Percentiles rank a stretch among this genome's conserved stretches.
Evolutionary conservation across 2,113 vertebrate genomes (phyloP).

Genomic region (Halcyon senegalensis): DNA sequence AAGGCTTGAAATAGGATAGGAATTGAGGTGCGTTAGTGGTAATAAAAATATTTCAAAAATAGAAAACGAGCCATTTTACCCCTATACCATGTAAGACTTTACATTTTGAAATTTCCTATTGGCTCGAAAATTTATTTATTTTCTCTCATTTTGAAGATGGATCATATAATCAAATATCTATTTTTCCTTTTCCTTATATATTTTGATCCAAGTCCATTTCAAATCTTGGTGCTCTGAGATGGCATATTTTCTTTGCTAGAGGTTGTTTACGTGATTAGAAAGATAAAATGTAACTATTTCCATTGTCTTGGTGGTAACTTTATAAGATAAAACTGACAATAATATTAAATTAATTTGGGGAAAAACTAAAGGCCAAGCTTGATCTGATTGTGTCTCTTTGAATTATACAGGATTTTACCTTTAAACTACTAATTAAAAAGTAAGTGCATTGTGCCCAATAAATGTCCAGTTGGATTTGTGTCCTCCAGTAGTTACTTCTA

Average conservation of each 20-base stretch:
- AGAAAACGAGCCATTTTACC: background rate
- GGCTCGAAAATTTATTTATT: background rate
- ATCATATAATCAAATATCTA: background rate
- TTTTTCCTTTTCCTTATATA: background rate
- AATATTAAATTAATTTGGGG: background rate
- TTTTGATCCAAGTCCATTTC: background rate
- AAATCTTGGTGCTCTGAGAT: background rate
- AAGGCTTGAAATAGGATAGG: background rate
- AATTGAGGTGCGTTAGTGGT: background rate
- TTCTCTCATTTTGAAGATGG: background rate
- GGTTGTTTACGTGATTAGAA: background rate
- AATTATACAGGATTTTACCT: background rate
- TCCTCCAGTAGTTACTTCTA: background rate
- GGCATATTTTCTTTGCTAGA: background rate
- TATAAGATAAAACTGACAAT: background rate
- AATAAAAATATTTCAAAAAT: background rate
- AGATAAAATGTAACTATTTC: background rate
- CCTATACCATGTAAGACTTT: background rate
- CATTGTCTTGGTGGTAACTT: background rate
- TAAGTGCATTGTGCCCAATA: background rate
- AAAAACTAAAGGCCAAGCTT: background rate
- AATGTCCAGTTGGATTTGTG: slow-evolving; percentile 32
- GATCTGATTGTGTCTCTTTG: background rate
- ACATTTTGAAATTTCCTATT: background rate
- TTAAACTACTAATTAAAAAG: background rate